These are phyloP conservation scores for Reticulitermes lucifugus DNA, from an alignment of 2,888 invertebrate species.

Conservation along the genomic window DNA sequence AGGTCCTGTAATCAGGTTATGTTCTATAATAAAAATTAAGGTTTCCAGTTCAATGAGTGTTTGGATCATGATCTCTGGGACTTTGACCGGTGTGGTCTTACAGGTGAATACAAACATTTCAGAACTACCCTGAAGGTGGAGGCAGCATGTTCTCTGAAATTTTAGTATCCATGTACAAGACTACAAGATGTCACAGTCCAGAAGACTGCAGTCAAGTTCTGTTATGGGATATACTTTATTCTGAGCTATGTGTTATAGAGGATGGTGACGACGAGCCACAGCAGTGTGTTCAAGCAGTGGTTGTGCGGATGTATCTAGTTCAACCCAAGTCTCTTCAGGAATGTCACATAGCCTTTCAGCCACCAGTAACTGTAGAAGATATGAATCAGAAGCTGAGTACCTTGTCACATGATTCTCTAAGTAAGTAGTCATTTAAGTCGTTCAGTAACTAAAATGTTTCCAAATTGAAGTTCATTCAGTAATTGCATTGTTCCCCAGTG, in stretches of 20 bases:
- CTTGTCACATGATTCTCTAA: slow-evolving; percentile 59
- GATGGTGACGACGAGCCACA: slow-evolving; percentile 67
- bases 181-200: too few species aligned
- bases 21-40: too few species aligned
- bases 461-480: neutral
- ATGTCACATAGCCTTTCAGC: slow-evolving; percentile 76
- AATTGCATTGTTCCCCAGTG: neutral
- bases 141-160: too few species aligned
- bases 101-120: too few species aligned
- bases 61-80: too few species aligned
- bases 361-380: slow-evolving; percentile 53
- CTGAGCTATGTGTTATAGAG: slow-evolving; percentile 58
- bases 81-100: too few species aligned
- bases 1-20: too few species aligned
- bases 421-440: slow-evolving; percentile 35
- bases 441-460: neutral
- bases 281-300: slow-evolving; percentile 63
- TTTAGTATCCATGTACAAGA: too few species aligned
- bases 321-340: slow-evolving; percentile 92
- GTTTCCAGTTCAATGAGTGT: too few species aligned
- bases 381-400: slow-evolving; percentile 58
- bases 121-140: too few species aligned
- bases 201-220: too few species aligned
- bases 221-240: too few species aligned
- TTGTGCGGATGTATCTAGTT: slow-evolving; percentile 79